Evolutionary conservation across 2,113 vertebrate genomes (phyloP).

Genomic region (Chaenogobius annularis): DNA sequence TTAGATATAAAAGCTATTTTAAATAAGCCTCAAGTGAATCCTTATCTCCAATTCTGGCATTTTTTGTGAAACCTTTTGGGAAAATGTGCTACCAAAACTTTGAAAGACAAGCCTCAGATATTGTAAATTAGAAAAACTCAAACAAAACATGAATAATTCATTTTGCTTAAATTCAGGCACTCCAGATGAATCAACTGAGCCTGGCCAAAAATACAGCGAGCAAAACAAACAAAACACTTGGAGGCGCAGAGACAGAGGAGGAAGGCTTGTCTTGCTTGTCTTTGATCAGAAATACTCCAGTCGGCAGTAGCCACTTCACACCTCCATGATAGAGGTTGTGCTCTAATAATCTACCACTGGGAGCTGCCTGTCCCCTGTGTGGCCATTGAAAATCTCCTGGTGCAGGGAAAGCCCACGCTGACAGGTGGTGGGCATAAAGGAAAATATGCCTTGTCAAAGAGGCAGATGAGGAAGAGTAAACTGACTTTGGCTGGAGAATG

Average conservation of each 20-base stretch:
- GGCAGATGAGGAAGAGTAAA: slow-evolving; percentile 36
- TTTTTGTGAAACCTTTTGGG: slow-evolving; percentile 34
- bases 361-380: slow-evolving; percentile 33
- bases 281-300: slow-evolving; percentile 47
- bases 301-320: slow-evolving; percentile 43
- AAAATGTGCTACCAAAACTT: slow-evolving; percentile 18
- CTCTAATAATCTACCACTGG: slow-evolving; percentile 51
- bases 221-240: slow-evolving; percentile 47
- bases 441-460: slow-evolving; percentile 31
- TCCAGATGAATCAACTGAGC: slow-evolving; percentile 48
- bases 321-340: slow-evolving; percentile 45
- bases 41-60: slow-evolving; percentile 27
- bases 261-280: slow-evolving; percentile 38
- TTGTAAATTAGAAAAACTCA: slow-evolving; percentile 37
- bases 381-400: slow-evolving; percentile 47
- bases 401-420: slow-evolving; percentile 16
- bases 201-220: slow-evolving; percentile 26
- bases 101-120: slow-evolving; percentile 33
- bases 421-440: slow-evolving; percentile 21
- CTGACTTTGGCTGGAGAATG: slow-evolving; percentile 17
- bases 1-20: slow-evolving; percentile 17
- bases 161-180: slow-evolving; percentile 31
- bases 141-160: slow-evolving; percentile 52
- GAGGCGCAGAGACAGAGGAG: slow-evolving; percentile 26
- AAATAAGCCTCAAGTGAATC: slow-evolving; percentile 22